Evolutionary conservation across 2,888 invertebrate genomes (phyloP).

Genomic region (Iphiclides podalirius): DNA sequence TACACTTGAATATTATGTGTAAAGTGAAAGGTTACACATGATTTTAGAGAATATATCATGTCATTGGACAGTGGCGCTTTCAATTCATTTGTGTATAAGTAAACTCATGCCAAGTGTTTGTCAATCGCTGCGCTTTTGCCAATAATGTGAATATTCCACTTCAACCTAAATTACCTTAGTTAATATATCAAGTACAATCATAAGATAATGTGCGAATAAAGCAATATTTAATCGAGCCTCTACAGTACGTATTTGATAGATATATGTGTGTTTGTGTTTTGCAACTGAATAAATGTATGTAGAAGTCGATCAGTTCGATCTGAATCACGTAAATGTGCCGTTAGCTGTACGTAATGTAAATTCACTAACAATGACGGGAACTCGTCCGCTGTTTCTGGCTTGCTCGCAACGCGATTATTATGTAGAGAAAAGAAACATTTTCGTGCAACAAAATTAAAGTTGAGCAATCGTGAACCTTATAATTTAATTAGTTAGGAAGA

Average conservation of each 20-base stretch:
- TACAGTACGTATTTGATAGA: too few species aligned
- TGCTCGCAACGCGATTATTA: conserved; percentile 32
- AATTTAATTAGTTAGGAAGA: conserved; percentile 29
- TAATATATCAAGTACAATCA: not conserved
- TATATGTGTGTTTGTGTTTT: not conserved
- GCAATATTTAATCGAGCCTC: not conserved
- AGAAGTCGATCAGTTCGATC: conserved; percentile 34
- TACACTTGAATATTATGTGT: too few species aligned
- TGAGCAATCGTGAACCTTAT: conserved; percentile 42
- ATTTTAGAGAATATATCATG: conserved; percentile 37
- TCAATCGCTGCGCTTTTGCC: conserved; percentile 9
- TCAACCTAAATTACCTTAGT: not conserved
- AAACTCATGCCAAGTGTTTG: conserved; percentile 27
- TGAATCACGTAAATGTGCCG: conserved; percentile 39
- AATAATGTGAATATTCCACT: conserved; percentile 1
- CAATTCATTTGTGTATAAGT: conserved; percentile 63
- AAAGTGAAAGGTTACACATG: conserved; percentile 32
- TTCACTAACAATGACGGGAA: conserved; percentile 38
- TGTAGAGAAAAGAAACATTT: conserved; percentile 50
- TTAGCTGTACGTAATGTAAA: conserved; percentile 32
- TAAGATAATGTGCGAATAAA: not conserved
- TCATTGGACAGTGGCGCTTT: conserved; percentile 51
- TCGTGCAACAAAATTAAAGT: conserved; percentile 45
- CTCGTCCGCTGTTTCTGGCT: conserved; percentile 27
- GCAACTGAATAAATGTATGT: conserved; percentile 14